Evolutionary conservation across 2,888 invertebrate genomes (phyloP), one percentile per base, ranked within the genome.

Genomic region (Gibbula magus): DNA sequence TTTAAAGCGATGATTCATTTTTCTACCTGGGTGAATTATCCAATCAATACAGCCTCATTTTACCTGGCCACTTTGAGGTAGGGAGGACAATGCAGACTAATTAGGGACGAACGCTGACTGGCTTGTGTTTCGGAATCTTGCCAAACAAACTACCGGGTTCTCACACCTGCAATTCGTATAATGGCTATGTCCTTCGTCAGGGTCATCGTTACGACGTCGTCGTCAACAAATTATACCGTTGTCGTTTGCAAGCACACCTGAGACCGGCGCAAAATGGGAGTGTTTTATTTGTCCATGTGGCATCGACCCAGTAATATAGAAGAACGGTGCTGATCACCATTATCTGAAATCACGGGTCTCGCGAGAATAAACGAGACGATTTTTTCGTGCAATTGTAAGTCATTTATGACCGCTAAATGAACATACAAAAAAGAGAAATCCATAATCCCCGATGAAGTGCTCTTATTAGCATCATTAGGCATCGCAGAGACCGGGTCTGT

Each of bases 351-450:
- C 74, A 51, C 74, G 51, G 74, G 74, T 25, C 74, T 25, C 45
- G 51, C 39, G 51, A 39, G 74, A 74, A 51, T 45, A 74, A 25
- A 25, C 51, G 74, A 74, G 74, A 74, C 45, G 25, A 51, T 74
- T 45, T 73, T 74, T 74, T 74, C 74, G 16, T 25, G 74, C 51
- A 74, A 61, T 61, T 61, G 61, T 61, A 61, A 61, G 61, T 61
- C 61, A 61, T 61, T 61, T 61, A 61, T 61, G 61, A 61, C 10
- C 61, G 61, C 13, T n/a, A 61, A 61, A 25, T 61, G 61, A 61
- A 61, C 61, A 29, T 74, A 51, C 25, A 51, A 22, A 16, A 51
- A 74, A 25, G 70, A 74, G 29, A 74, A 74, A 74, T 74, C 74
- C 51, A 74, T 74, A 74, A 22, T 25, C 25, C 18, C 22, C 51